Evolutionary conservation across 1,140 invertebrate genomes (phyloP), one percentile per base, ranked within the genome.

Genomic region (Micrasema longulum): DNA sequence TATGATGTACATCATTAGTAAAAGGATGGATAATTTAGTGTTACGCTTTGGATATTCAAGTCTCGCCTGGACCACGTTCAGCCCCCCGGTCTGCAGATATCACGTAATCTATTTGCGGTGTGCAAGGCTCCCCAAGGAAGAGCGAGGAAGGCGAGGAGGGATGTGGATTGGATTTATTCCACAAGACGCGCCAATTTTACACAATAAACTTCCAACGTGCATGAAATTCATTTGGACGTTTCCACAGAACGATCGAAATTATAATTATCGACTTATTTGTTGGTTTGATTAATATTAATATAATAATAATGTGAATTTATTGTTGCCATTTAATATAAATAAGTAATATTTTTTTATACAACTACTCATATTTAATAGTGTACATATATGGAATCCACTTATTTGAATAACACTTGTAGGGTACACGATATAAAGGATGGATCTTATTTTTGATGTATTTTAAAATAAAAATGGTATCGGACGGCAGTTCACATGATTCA

Each of bases 61-160:
- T 75, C 73, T 75, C 69, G 73, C 35, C 22, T 31, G 20, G 62
- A 14, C n/a, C 26, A 52, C 36, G 47, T 23, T 36, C 43, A 26
- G 45, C 72, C 57, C 60, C 47, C 41, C 23, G 45, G 47, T 69
- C 35, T 47, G 55, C 55, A 38, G 65, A 48, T 26, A 57, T 67
- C 73, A 75, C 73, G 73, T 75, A 75, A 75, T 75, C 73, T 75
- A 75, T 75, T 75, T 75, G 73, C 66, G 73, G 73, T 55, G 43
- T 53, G 68, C 57, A 69, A 60, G 43, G 41, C 50, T 68, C 72
- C 72, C n/a, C 72, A 35, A 68, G 55, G 57, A 16, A 18, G 11
- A 9, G 16, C 36, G 57, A 64, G 65, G 52, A 47, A 45, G 53
- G 65, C 52, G 62, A 52, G 60, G 20, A 31, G 31, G 20, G 43